Evolutionary conservation across 2,797 vertebrate genomes (phyloP), one percentile per base, ranked within the genome.

Genomic region (Brachyalestes nurse): DNA sequence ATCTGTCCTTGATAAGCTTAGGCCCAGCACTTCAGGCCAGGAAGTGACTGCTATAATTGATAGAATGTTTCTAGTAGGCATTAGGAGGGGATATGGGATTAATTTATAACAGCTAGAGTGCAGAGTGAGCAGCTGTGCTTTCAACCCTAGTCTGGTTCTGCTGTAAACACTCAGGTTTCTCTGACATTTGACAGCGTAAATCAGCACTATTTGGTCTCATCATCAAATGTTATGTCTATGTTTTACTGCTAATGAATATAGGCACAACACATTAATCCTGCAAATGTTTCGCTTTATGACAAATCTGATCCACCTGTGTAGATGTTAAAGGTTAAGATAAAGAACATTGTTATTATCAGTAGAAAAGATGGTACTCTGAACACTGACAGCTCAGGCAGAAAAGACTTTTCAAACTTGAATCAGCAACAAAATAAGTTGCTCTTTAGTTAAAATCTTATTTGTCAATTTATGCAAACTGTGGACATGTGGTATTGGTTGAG

Each of bases 231-330:
- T 23, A 65, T 80, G 87, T 81, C 21, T 75, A 74, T 82, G 71
- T 67, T 57, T 76, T 19, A 79, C 78, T 66, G 66, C 66, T 88
- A 86, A 90, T 88, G 83, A 77, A 60, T 61, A 45, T 76, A 85
- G 81, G 86, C 86, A 70, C 16, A 80, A 84, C 83, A 85, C 86
- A 89, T 87, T 73, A 85, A 89, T 88, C 79, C 72, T 34, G 47
- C 69, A 88, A 80, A 87, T 71, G 47, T 88, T 83, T 88, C 38
- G 73, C 55, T 75, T 67, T 66, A 73, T 58, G 42, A 51, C 28
- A 38, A 6, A 21, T 57, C 51, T 23, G 23, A 6, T 61, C n/a
- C 47, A 10, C 7, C 10, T 62, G 17, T 51, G 73, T 23, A 62
- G 42, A 51, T 34, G 17, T 34, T 40, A 42, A 51, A n/a, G 25